These are phyloP conservation scores for Synanceia verrucosa DNA, from an alignment of 2,797 vertebrate genomes.

Conservation along the genomic window DNA sequence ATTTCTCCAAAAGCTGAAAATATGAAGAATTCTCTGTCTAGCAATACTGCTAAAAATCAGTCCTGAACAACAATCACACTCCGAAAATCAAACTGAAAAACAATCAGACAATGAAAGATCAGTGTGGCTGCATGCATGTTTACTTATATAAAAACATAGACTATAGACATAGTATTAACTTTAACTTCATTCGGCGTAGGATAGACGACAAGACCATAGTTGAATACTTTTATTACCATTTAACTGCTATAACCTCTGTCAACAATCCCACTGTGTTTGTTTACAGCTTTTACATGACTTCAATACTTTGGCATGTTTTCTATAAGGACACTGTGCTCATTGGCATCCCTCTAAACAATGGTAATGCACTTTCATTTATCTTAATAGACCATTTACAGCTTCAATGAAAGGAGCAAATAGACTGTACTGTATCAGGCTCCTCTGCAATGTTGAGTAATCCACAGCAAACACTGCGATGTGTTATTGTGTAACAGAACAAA, in stretches of 20 bases:
- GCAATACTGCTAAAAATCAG: neutral
- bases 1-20: neutral
- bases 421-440: neutral
- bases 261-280: neutral
- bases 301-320: slow-evolving; percentile 6
- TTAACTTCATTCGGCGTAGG: neutral
- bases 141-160: neutral
- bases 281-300: slow-evolving; percentile 22
- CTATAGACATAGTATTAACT: neutral
- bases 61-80: neutral
- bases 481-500: slow-evolving; percentile 4
- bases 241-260: neutral
- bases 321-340: neutral
- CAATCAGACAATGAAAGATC: neutral
- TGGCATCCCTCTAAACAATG: slow-evolving; percentile 10
- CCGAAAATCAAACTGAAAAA: neutral
- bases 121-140: neutral
- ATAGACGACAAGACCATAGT: neutral
- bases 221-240: neutral
- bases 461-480: slow-evolving; percentile 4
- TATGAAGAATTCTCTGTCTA: neutral
- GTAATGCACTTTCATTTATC: slow-evolving; percentile 36
- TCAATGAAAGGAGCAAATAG: slow-evolving; percentile 31
- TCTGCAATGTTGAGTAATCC: slow-evolving; percentile 2
- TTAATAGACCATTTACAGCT: slow-evolving; percentile 33